Evolutionary conservation across 2,888 invertebrate genomes (phyloP).

Genomic region (Hemistola chrysoprasaria): DNA sequence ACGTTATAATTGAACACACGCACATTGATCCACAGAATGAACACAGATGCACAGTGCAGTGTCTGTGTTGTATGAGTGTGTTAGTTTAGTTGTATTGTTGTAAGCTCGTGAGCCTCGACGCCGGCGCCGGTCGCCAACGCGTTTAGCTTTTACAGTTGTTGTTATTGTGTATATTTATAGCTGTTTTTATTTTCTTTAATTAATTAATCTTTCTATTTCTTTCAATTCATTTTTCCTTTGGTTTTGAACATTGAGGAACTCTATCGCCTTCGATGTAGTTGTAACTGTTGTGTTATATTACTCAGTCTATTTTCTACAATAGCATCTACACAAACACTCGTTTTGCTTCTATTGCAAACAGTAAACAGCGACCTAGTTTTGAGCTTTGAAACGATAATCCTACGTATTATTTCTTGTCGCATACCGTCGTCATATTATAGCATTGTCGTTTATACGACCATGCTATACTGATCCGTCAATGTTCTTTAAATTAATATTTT

Average conservation of each 20-base stretch:
- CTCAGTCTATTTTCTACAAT: neutral
- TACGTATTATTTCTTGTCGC: conserved; percentile 55
- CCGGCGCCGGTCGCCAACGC: conserved; percentile 51
- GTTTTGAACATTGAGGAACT: too few relatives aligned
- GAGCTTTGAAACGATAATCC: conserved; percentile 46
- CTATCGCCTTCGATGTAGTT: too few relatives aligned
- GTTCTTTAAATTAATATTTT: conserved; percentile 39
- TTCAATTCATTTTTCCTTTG: too few relatives aligned
- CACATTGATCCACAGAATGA: too few relatives aligned
- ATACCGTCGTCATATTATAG: conserved; percentile 64
- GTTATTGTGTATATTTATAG: conserved; percentile 56
- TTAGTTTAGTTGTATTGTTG: conserved; percentile 48
- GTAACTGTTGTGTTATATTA: too few relatives aligned
- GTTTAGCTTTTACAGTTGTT: conserved; percentile 63
- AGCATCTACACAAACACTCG: conserved; percentile 33
- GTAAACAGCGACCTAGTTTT: conserved; percentile 60
- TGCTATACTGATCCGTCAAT: conserved; percentile 39
- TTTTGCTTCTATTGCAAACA: conserved; percentile 44
- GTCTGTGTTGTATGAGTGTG: conserved; percentile 21
- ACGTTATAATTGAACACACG: too few relatives aligned
- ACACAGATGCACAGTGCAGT: conserved; percentile 42
- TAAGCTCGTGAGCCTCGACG: conserved; percentile 48
- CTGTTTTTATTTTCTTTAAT: conserved; percentile 40
- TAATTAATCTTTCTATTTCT: too few relatives aligned
- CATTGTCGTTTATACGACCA: conserved; percentile 53